Percentiles rank a stretch among this genome's conserved stretches.
Conservation (phyloP, 2,113 vertebrate genomes). For the Microcebus jonahi region DNA sequence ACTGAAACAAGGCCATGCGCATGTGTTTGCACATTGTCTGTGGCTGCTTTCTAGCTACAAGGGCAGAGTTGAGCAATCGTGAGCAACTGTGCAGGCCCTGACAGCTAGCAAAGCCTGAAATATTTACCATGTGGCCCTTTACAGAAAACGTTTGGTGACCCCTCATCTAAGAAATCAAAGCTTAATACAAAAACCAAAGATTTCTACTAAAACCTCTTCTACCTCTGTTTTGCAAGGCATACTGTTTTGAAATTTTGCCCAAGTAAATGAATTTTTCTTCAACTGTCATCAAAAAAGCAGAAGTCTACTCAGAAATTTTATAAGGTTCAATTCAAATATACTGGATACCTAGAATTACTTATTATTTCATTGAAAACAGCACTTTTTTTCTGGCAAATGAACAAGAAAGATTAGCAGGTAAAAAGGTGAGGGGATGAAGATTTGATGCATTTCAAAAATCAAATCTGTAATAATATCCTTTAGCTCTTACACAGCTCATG, state of each 20-base stretch:
- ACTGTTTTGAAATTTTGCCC: background rate
- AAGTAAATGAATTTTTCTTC: background rate
- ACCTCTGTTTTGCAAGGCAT: background rate
- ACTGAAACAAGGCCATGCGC: background rate
- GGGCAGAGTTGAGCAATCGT: background rate
- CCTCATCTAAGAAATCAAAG: background rate
- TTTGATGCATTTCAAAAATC: constrained; percentile 40
- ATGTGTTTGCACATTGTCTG: background rate
- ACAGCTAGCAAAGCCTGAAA: background rate
- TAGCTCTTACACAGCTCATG: background rate
- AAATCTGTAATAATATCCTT: constrained; percentile 5
- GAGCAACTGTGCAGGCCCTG: background rate
- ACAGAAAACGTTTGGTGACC: background rate
- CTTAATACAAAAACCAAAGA: background rate
- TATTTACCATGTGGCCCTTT: background rate
- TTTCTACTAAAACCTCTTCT: background rate
- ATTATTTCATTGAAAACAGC: background rate
- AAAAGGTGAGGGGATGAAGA: background rate
- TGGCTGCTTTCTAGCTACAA: background rate
- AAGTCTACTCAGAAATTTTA: background rate
- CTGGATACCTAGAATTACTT: constrained; percentile 23
- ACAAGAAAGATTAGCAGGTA: constrained; percentile 17
- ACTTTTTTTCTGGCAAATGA: background rate
- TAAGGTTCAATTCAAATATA: background rate
- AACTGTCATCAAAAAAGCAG: background rate